Base-by-base conservation (phyloP, 2,888 invertebrate genomes). In the Patella pellucida region DNA sequence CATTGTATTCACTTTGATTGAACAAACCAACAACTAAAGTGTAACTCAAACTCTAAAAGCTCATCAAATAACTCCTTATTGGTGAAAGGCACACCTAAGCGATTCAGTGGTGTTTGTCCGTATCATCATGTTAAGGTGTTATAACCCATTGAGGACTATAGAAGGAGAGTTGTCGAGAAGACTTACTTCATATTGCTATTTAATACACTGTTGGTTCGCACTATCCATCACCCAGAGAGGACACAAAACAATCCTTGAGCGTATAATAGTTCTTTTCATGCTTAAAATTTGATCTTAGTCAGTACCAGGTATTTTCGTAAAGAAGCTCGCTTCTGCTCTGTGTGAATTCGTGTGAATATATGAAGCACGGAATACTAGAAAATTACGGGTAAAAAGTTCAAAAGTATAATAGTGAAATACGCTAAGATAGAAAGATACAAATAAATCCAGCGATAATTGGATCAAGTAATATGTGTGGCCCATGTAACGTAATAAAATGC, bases 61-160 rank as follows among this genome's bases (percentile, higher is more conserved):
- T 62, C 62, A 19, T 62, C 62, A 62, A 62, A 62, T 62, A 62
- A 62, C 62, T 19, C 19, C 19, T 62, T 23, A 62, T 19, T 23
- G 62, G 62, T 62, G 62, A 62, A 62, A 62, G 62, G 62, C 62
- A 62, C 62, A 62, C 62, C 62, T 62, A 62, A 62, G 23, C 62
- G 62, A 62, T 62, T 62, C 62, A 62, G 19, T 62, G 23, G 23
- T 62, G 62, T 62, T 62, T 62, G 62, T 62, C 62, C 19, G 62
- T 62, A 62, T 62, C 62, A 62, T 62, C 62, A 23, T 62, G 62
- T 62, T 62, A 62, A 62, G 62, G 62, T 62, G 62, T 62, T 62
- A 62, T 62, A 19, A 62, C 19, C 62, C 11, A 62, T 62, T 62
- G 62, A 19, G 11, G 23, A 62, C 62, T 62, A 62, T 62, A 62